Conservation (phyloP, 2,888 invertebrate species). For the Aphidius colemani region DNA sequence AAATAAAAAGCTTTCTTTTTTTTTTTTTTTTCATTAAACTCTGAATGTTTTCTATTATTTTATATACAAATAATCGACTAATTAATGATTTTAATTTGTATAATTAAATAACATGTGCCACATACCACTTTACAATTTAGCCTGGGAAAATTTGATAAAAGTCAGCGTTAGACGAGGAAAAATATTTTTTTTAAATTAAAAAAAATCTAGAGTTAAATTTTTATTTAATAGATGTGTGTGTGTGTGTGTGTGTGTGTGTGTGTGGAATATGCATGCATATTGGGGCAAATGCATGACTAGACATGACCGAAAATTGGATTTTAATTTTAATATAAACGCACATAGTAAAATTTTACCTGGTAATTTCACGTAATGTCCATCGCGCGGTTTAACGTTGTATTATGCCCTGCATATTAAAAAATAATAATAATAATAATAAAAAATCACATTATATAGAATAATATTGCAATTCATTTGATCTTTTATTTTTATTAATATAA, state of each 20-base stretch:
- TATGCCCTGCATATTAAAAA: conserved; percentile 14
- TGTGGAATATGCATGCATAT: not conserved
- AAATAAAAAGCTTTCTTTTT: too few relatives aligned
- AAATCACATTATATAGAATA: conserved; percentile 19
- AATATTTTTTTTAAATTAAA: too few relatives aligned
- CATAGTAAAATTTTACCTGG: conserved; percentile 17
- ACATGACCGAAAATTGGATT: conserved; percentile 32
- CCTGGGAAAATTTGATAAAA: conserved; percentile 30
- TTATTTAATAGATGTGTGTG: not conserved
- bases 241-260: not conserved
- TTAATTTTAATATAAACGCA: conserved; percentile 29
- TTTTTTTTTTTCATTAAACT: not conserved
- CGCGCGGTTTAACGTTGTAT: conserved; percentile 24
- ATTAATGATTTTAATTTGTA: conserved; percentile 29
- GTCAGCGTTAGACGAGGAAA: not conserved
- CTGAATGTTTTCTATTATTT: conserved; percentile 2
- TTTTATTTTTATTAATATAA: not conserved
- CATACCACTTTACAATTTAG: conserved; percentile 25
- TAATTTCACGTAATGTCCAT: conserved; percentile 26
- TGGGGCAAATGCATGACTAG: conserved; percentile 15
- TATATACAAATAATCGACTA: not conserved
- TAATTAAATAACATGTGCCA: too few relatives aligned
- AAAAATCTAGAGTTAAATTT: not conserved
- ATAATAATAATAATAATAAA: conserved; percentile 12
- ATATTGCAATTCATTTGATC: not conserved